Conservation (phyloP, 1,140 invertebrate genomes). For the Manduca sexta region DNA sequence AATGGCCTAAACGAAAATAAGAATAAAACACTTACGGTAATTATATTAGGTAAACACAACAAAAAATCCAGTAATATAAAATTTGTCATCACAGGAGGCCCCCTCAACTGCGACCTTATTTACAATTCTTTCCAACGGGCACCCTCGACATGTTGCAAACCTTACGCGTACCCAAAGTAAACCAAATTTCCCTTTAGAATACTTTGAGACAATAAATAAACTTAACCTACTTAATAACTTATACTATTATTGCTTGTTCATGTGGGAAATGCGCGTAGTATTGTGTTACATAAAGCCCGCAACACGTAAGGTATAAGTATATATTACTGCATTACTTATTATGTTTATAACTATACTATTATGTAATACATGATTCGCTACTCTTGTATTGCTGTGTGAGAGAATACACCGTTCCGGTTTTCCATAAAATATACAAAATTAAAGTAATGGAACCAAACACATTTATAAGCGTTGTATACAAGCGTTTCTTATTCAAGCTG, state of each 20-base stretch:
- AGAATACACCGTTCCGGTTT: slow-evolving; percentile 26
- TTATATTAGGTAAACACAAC: slow-evolving; percentile 22
- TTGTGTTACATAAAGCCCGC: slow-evolving; percentile 18
- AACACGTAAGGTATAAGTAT: slow-evolving; percentile 22
- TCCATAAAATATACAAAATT: too few relatives aligned
- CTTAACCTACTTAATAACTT: too few relatives aligned
- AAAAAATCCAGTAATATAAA: slow-evolving; percentile 43
- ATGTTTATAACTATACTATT: slow-evolving; percentile 26
- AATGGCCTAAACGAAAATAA: too few relatives aligned
- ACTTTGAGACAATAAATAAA: too few relatives aligned
- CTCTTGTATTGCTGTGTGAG: slow-evolving; percentile 39
- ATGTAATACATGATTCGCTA: slow-evolving; percentile 9
- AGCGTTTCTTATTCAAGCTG: too few relatives aligned
- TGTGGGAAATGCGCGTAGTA: too few relatives aligned
- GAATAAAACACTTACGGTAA: too few relatives aligned
- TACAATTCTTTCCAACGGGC: slow-evolving; percentile 34
- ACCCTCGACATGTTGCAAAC: neutral
- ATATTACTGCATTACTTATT: slow-evolving; percentile 41
- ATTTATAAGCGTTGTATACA: too few relatives aligned
- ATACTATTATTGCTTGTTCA: too few relatives aligned
- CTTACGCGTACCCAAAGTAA: too few relatives aligned
- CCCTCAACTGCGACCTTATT: slow-evolving; percentile 42
- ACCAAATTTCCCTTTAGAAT: too few relatives aligned
- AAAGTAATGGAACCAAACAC: too few relatives aligned
- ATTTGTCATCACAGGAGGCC: slow-evolving; percentile 42